Evolutionary conservation across 2,797 vertebrate species (phyloP).

Genomic region (Phrynocephalus forsythii): DNA sequence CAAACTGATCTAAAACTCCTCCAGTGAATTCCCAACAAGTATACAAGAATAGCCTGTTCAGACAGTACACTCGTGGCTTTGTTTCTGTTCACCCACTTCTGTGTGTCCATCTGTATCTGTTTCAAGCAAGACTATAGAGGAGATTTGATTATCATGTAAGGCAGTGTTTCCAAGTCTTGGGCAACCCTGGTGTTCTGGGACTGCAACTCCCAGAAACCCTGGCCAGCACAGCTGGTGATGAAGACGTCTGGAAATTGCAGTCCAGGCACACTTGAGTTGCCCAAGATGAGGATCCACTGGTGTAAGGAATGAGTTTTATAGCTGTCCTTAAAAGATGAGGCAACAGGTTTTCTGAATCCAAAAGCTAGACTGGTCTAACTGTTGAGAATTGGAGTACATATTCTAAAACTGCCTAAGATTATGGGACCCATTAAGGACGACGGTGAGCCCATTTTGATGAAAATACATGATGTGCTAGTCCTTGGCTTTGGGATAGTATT

Average conservation of each 20-base stretch:
- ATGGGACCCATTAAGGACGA: conserved; percentile 1
- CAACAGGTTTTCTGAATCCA: not conserved
- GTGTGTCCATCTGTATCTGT: not conserved
- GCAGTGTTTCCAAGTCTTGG: not conserved
- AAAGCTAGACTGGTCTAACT: not conserved
- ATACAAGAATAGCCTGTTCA: not conserved
- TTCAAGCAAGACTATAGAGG: not conserved
- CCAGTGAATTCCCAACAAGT: not conserved
- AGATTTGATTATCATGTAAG: not conserved
- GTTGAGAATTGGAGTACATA: not conserved
- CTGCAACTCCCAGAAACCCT: not conserved
- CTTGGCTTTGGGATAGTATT: not conserved
- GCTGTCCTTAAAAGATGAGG: not conserved
- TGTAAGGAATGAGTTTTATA: not conserved
- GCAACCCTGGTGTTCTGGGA: too few relatives aligned
- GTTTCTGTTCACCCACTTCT: not conserved
- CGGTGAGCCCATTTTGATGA: not conserved
- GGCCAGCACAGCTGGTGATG: too few relatives aligned
- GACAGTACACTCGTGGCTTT: not conserved
- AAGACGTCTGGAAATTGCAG: too few relatives aligned
- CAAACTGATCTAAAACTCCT: too few relatives aligned
- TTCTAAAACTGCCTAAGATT: not conserved
- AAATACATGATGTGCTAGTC: not conserved
- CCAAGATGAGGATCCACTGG: too few relatives aligned
- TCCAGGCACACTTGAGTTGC: too few relatives aligned